phyloP scores from a whole-genome alignment of 2,888 invertebrate species.

The Nymphalis polychloros region DNA sequence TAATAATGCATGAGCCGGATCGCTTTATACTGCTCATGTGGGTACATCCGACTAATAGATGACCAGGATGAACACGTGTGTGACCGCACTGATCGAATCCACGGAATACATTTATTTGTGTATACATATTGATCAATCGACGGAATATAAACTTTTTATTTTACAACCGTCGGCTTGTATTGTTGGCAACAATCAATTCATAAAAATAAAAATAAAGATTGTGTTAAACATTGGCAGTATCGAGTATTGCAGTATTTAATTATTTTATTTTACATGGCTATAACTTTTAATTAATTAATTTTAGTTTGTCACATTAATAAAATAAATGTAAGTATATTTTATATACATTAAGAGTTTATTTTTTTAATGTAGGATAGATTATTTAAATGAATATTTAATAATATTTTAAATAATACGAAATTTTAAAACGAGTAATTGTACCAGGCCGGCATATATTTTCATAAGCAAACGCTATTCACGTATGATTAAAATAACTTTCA shows the following conservation, averaged over 20 bases:
- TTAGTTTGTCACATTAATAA: no score
- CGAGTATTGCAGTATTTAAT: no score
- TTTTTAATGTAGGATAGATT: no score
- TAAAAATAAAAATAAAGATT: no score
- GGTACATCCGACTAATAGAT: constrained; percentile 42
- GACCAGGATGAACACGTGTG: constrained; percentile 37
- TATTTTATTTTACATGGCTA: no score
- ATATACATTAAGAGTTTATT: no score
- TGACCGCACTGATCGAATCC: constrained; percentile 27
- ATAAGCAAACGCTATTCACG: background rate
- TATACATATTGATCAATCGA: constrained; percentile 7
- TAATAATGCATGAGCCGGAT: constrained; percentile 76
- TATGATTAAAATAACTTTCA: constrained; percentile 9
- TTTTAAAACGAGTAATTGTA: background rate
- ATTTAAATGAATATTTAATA: no score
- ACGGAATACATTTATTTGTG: constrained; percentile 11
- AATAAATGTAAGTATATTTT: no score
- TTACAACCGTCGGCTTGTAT: background rate
- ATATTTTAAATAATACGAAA: no score
- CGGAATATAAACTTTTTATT: background rate
- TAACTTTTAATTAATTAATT: no score
- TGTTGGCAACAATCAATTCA: no score
- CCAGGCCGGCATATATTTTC: background rate
- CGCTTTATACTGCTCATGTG: constrained; percentile 47
- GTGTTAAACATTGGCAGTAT: no score